These are phyloP conservation scores for Vanacampus margaritifer DNA, from an alignment of 2,113 vertebrate genomes.

Conservation along the genomic window DNA sequence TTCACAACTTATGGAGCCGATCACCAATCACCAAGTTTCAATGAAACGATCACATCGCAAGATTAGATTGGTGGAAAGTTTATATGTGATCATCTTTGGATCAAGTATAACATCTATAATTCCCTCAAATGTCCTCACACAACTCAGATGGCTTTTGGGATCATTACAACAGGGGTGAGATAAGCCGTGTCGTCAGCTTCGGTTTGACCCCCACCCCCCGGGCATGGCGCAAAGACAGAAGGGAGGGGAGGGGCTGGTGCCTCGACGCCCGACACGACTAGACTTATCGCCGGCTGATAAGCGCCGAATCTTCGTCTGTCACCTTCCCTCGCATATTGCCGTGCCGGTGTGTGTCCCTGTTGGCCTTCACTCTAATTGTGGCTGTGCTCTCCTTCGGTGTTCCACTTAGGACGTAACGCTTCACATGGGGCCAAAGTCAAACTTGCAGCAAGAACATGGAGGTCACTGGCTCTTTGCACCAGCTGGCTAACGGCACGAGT, in stretches of 20 bases:
- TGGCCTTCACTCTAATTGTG: constrained; percentile 67
- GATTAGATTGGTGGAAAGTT: no score
- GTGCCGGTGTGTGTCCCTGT: constrained; percentile 28
- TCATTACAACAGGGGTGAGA: background rate
- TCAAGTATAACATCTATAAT: background rate
- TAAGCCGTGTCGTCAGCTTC: background rate
- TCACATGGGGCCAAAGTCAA: constrained; percentile 61
- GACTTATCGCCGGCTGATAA: background rate
- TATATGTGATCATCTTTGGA: background rate
- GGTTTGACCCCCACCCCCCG: background rate
- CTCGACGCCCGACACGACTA: background rate
- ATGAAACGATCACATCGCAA: no score
- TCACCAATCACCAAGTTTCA: no score
- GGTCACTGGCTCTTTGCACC: constrained; percentile 23
- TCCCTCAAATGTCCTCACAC: background rate
- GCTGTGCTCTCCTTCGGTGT: constrained; percentile 61
- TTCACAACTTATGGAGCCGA: no score
- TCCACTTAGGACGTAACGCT: constrained; percentile 61
- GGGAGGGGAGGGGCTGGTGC: background rate
- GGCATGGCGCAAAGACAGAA: background rate
- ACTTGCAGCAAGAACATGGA: constrained; percentile 26
- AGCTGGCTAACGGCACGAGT: background rate
- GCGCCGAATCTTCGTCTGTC: background rate
- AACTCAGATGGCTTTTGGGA: background rate
- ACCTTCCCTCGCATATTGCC: constrained; percentile 3